A percentile compares a stretch with the other conserved stretches of the same genome.
Evolutionary conservation across 2,797 vertebrate species (phyloP).

Genomic region (Erpetoichthys calabaricus): DNA sequence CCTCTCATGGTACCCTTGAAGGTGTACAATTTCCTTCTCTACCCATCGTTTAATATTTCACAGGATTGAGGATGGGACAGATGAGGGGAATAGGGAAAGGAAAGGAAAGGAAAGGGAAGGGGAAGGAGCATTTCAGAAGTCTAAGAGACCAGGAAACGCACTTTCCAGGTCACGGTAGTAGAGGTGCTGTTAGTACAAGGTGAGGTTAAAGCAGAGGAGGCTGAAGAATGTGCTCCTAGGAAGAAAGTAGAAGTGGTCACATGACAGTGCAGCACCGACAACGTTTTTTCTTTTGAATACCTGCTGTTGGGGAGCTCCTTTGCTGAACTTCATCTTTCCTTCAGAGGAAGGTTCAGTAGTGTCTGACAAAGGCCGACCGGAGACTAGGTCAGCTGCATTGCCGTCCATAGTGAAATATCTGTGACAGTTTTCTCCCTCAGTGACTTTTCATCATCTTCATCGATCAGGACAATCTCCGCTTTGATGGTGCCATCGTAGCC

Average conservation of each 20-base stretch:
- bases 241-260: conserved; percentile 64
- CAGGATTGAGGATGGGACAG: no score
- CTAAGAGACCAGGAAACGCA: conserved; percentile 14
- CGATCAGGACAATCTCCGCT: conserved; percentile 87
- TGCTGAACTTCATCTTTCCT: conserved; percentile 49
- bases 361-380: conserved; percentile 70
- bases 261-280: conserved; percentile 98
- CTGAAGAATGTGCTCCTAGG: conserved; percentile 52
- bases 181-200: conserved; percentile 69
- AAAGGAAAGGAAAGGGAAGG: no score
- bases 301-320: conserved; percentile 38
- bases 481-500: conserved; percentile 88
- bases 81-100: no score
- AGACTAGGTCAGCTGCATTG: conserved; percentile 86
- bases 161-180: conserved; percentile 69
- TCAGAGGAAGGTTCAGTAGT: conserved; percentile 92
- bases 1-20: no score
- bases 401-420: conserved; percentile 75
- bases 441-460: conserved; percentile 89
- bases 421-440: conserved; percentile 93
- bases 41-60: no score
- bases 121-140: no score
- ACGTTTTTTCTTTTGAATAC: conserved; percentile 84
- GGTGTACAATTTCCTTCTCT: no score
- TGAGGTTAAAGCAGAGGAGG: conserved; percentile 51